These are phyloP conservation scores for human (Homo sapiens) DNA, from an alignment of 2,113 vertebrate genomes.

Conservation along the genomic window DNA sequence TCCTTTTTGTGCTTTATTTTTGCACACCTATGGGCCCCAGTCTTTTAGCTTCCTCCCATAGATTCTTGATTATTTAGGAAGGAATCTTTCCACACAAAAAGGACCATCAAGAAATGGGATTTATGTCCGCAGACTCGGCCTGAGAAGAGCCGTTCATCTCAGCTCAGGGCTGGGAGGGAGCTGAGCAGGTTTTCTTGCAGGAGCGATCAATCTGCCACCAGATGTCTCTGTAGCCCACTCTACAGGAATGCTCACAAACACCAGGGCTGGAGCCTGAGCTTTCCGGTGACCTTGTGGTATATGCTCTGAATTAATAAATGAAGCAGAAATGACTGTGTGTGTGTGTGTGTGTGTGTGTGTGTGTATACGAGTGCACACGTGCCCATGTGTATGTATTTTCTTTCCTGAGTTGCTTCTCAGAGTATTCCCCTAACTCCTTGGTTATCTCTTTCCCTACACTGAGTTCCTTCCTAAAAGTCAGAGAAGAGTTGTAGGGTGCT, in stretches of 20 bases:
- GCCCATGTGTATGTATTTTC: accelerated
- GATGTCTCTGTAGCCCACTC: conserved; percentile 82
- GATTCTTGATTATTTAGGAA: conserved; percentile 30
- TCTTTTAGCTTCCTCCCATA: neutral
- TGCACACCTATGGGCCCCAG: neutral
- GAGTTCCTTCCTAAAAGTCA: neutral
- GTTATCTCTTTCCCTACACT: neutral
- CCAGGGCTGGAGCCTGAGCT: neutral
- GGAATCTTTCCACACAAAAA: conserved; percentile 2
- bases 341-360: neutral
- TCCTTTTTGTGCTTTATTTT: neutral
- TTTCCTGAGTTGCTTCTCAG: neutral
- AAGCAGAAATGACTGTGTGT: neutral
- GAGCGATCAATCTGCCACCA: conserved; percentile 79
- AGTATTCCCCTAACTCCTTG: neutral
- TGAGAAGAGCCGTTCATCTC: neutral
- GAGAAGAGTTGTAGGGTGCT: neutral
- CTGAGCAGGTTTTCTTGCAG: neutral
- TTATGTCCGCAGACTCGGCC: neutral
- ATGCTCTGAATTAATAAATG: neutral
- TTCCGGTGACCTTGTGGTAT: neutral
- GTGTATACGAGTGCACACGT: accelerated
- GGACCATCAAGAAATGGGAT: neutral
- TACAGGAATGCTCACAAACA: neutral
- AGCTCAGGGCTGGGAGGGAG: neutral